Base-by-base conservation (phyloP, 2,113 vertebrate genomes). In the Rhinoderma darwinii region DNA sequence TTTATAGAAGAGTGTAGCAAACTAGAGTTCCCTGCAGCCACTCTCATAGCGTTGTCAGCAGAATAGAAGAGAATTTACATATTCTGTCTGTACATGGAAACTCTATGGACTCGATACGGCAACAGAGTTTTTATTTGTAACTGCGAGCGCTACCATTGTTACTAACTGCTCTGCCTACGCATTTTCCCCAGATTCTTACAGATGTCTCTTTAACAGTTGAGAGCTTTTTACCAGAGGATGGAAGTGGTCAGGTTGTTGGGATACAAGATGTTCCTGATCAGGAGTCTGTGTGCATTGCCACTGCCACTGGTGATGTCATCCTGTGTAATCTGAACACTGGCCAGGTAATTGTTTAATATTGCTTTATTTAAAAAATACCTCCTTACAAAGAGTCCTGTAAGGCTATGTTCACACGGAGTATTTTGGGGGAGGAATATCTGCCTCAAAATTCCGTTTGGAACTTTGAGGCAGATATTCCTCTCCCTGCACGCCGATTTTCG, bases 261-360 rank as follows among this genome's bases (percentile, higher is more conserved):
- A 90, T 99, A 0, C 96, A 99, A 93, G 96, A 98, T 88, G 88
- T 99, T 82, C 94, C 96, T 18, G 98, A 97, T 44, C 94, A 96
- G 12, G 96, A 98, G 85, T 95, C 95, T 0, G 95, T 95, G 0
- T 99, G 98, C 92, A 89, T 98, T 90, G 97, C 97, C 84, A 98
- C 96, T 7, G 93, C 95, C 5, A 92, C 90, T 0, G 98, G 98
- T 9, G 97, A 99, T 11, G 95, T 99, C 44, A 86, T 99, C 3
- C 90, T 99, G 4, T 99, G 95, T 89, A 96, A 91, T 90, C 89
- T 97, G 84, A 94, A 79, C 89, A 96, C 94, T 0, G 91, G 91
- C 54, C 95, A 98, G 96, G 98, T 99, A 88, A 88, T 70, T 68
- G 11, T 74, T 14, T 63, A 9, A 4, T 47, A 47, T 11, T 47